These are phyloP conservation scores for Paragorgia papillata DNA, from an alignment of 92 coral and sea anemone species.

Conservation along the genomic window DNA sequence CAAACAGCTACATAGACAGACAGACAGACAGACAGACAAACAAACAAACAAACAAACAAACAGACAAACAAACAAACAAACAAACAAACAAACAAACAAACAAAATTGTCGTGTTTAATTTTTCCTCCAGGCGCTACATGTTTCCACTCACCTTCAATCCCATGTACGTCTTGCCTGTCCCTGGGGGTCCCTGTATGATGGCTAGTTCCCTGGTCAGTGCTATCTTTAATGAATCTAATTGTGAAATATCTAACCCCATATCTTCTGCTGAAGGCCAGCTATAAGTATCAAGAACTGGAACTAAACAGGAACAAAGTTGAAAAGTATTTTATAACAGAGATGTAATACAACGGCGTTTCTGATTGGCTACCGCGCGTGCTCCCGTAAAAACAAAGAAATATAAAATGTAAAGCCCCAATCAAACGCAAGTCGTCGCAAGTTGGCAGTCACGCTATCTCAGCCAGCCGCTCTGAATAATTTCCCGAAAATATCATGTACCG, in stretches of 20 bases:
- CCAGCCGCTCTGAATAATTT: no score
- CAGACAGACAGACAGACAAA: background rate
- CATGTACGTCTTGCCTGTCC: slow-evolving; percentile 94
- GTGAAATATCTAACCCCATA: slow-evolving; percentile 82
- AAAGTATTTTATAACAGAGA: background rate
- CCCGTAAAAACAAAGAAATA: no score
- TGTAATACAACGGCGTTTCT: no score
- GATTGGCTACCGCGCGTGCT: background rate
- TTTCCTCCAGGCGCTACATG: background rate
- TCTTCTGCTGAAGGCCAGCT: slow-evolving; percentile 86
- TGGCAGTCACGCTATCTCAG: no score
- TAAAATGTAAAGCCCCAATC: no score
- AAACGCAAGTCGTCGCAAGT: no score
- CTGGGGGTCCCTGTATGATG: slow-evolving; percentile 97
- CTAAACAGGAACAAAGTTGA: slow-evolving; percentile 10
- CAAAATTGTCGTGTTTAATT: background rate
- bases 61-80: background rate
- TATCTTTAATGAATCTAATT: slow-evolving; percentile 74
- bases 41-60: background rate
- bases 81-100: background rate
- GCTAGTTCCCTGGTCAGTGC: slow-evolving; percentile 94
- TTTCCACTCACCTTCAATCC: slow-evolving; percentile 68
- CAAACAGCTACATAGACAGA: background rate
- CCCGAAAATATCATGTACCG: no score
- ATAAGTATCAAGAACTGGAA: slow-evolving; percentile 54